Evolutionary conservation across 2,888 invertebrate genomes (phyloP).

Genomic region (Dysmachus trigonus): DNA sequence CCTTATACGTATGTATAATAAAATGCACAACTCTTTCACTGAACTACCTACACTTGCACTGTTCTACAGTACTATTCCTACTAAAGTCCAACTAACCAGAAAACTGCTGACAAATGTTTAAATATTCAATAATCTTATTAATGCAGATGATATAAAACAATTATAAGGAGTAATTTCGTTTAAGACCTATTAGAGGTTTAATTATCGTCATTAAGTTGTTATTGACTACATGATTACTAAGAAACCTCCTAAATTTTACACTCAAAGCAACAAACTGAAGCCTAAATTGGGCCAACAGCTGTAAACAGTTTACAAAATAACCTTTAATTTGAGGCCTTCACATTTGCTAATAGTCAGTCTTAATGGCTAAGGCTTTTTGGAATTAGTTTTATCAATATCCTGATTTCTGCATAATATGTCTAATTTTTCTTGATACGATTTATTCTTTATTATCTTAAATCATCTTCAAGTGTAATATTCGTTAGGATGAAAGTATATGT

Average conservation of each 20-base stretch:
- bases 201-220: not conserved
- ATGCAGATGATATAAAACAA: not conserved
- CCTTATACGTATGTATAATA: too few species aligned
- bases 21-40: not conserved
- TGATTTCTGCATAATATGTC: not conserved
- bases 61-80: not conserved
- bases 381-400: not conserved
- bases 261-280: not conserved
- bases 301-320: not conserved
- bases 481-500: not conserved
- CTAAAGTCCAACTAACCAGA: not conserved
- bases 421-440: not conserved
- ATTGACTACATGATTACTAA: not conserved
- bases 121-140: not conserved
- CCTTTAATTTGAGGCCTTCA: not conserved
- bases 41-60: not conserved
- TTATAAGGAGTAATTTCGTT: not conserved
- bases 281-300: not conserved
- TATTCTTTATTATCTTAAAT: not conserved
- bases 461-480: too few species aligned
- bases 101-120: not conserved
- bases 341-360: not conserved
- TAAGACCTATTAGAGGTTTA: not conserved
- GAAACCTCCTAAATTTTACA: not conserved
- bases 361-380: not conserved